Evolutionary conservation across 2,888 invertebrate species (phyloP).

Genomic region (Gortyna flavago): DNA sequence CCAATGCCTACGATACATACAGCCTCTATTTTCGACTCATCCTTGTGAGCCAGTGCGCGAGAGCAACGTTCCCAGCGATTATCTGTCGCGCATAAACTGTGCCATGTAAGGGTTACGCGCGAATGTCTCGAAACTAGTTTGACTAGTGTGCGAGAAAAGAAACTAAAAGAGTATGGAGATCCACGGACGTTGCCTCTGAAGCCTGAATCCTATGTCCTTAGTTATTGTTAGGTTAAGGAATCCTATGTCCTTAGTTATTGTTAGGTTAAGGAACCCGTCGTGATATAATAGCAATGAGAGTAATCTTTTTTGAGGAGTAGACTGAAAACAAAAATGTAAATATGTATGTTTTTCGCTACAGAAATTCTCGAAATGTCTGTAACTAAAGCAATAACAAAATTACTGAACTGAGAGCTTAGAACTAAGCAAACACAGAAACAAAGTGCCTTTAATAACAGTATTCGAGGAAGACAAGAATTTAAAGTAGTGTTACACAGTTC

Average conservation of each 20-base stretch:
- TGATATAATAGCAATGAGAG: conserved; percentile 24
- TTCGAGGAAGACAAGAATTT: conserved; percentile 25
- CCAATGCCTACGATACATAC: background rate
- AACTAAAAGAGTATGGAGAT: conserved; percentile 44
- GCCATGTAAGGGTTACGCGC: conserved; percentile 65
- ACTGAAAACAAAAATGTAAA: background rate
- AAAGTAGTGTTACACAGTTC: conserved; percentile 28
- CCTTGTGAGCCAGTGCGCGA: conserved; percentile 4
- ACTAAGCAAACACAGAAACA: background rate
- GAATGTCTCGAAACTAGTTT: conserved; percentile 66
- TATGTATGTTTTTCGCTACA: too few relatives aligned
- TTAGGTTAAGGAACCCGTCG: conserved; percentile 25
- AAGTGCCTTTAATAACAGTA: conserved; percentile 26
- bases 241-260: conserved; percentile 45
- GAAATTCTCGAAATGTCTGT: background rate
- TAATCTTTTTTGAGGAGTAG: background rate
- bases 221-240: conserved; percentile 44
- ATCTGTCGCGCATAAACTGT: conserved; percentile 57
- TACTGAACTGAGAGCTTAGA: background rate
- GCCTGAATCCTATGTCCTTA: conserved; percentile 42
- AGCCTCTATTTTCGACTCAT: background rate
- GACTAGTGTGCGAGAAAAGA: conserved; percentile 61
- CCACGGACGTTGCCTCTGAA: conserved; percentile 37
- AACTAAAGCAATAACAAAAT: background rate
- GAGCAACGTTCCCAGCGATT: conserved; percentile 55